Conservation (phyloP, 1,140 invertebrate species). For the Atopsyche davidsoni region DNA sequence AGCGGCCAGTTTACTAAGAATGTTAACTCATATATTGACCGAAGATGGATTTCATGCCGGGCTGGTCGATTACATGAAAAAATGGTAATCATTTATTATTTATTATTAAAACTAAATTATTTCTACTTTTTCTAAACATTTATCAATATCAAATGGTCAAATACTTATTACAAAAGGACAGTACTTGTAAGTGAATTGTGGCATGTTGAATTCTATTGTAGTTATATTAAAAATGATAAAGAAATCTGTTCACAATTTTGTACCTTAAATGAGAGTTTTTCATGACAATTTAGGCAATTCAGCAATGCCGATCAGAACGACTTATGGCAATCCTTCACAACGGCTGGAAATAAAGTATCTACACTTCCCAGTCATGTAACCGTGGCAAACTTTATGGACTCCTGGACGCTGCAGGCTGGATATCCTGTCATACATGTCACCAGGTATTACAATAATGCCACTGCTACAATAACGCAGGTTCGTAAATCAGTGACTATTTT, state of each 20-base stretch:
- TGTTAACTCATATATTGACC: slow-evolving; percentile 73
- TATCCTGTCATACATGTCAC: slow-evolving; percentile 69
- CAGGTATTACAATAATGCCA: slow-evolving; percentile 43
- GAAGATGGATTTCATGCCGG: slow-evolving; percentile 62
- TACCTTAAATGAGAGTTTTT: too few species aligned
- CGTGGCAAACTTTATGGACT: slow-evolving; percentile 69
- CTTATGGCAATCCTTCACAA: slow-evolving; percentile 61
- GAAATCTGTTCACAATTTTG: too few species aligned
- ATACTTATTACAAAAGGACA: too few species aligned
- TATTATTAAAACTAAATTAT: background rate
- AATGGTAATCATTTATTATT: slow-evolving; percentile 39
- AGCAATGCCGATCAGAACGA: slow-evolving; percentile 63
- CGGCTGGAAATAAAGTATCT: slow-evolving; percentile 42
- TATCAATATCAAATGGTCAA: too few species aligned
- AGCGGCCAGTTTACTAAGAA: slow-evolving; percentile 67
- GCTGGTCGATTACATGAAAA: slow-evolving; percentile 54
- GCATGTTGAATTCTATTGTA: too few species aligned
- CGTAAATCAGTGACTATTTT: too few species aligned
- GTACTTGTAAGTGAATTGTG: too few species aligned
- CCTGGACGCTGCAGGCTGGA: slow-evolving; percentile 77
- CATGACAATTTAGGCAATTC: slow-evolving; percentile 49
- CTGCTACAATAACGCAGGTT: slow-evolving; percentile 49
- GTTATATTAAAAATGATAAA: too few species aligned
- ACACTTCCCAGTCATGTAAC: slow-evolving; percentile 44
- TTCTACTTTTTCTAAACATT: too few species aligned